Evolutionary conservation across 2,113 vertebrate genomes (phyloP), one percentile per base, ranked within the genome.

Genomic region (Lasiurus borealis): DNA sequence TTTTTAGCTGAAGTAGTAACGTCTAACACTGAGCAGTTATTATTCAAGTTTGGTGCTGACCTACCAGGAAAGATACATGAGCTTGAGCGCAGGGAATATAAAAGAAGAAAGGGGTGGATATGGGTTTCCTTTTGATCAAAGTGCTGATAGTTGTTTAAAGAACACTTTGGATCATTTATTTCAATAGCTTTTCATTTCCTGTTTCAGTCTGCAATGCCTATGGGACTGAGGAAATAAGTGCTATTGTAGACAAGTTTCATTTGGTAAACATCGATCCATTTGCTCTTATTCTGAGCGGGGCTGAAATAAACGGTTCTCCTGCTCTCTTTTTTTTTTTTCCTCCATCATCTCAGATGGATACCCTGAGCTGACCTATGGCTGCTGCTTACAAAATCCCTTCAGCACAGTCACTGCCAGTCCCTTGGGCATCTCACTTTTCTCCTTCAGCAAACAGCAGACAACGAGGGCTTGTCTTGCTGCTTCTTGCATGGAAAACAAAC

Each of bases 111-210:
- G 59, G 36, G 15, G 0, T 3, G 0, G 1, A 16, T 54, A 25
- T 15, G 14, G 10, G 44, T 52, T 93, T 97, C 40, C 19, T 83
- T 87, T 92, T 59, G 54, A 31, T 68, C n/a, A 54, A 75, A 86
- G 25, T 84, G 46, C 84, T 91, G 52, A 84, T 62, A 64, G 40
- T 93, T 92, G 11, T 91, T 94, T 90, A 90, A 90, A 90, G 52
- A 93, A 85, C 21, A 85, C 46, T 62, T 44, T 29, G 46, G 29
- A 48, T 82, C 71, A 78, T 85, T 96, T 96, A 83, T 97, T 94
- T 96, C 94, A 83, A 97, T 89, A 80, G 73, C 27, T 72, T 94
- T 95, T 93, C 34, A 78, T 95, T 97, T 95, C 80, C 92, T 82
- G 13, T 82, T 96, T 92, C 23, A 50, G 44, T 81, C 57, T 81